Percentiles rank a stretch among this genome's conserved stretches.
Conservation (phyloP, 2,888 invertebrate genomes). For the Dryomyza anilis region DNA sequence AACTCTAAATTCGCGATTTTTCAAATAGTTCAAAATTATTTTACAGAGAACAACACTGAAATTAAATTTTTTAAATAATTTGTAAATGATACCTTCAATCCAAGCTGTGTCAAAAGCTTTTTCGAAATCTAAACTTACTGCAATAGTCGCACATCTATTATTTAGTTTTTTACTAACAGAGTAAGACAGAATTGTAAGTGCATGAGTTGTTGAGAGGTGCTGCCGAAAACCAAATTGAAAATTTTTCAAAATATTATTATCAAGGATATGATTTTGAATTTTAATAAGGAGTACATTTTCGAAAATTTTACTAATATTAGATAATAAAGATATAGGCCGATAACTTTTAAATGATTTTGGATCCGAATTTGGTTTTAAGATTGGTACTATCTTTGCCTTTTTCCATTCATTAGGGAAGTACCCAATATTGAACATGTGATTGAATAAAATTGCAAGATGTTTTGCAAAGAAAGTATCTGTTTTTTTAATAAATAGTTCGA, state of each 20-base stretch:
- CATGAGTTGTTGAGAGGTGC: background rate
- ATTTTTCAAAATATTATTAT: too few species aligned
- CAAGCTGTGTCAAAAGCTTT: too few species aligned
- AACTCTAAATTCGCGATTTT: background rate
- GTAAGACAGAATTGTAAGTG: background rate
- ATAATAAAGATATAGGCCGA: background rate
- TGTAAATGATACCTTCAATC: too few species aligned
- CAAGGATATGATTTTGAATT: too few species aligned
- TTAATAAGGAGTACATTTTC: too few species aligned
- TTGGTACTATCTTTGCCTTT: too few species aligned
- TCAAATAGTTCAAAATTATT: background rate
- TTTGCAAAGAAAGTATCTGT: background rate
- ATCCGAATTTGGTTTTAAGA: background rate
- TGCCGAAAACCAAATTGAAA: background rate
- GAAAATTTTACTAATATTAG: too few species aligned
- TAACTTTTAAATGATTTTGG: background rate
- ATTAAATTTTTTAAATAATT: too few species aligned
- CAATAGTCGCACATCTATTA: background rate
- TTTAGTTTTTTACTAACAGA: background rate
- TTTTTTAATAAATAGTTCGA: slow-evolving; percentile 7
- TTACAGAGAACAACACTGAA: background rate
- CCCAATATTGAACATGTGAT: slow-evolving; percentile 19
- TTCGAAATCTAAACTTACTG: too few species aligned
- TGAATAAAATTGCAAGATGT: slow-evolving; percentile 6
- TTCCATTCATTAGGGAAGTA: slow-evolving; percentile 21